Conservation (phyloP, 2,113 vertebrate species). For the Gorilla gorilla region DNA sequence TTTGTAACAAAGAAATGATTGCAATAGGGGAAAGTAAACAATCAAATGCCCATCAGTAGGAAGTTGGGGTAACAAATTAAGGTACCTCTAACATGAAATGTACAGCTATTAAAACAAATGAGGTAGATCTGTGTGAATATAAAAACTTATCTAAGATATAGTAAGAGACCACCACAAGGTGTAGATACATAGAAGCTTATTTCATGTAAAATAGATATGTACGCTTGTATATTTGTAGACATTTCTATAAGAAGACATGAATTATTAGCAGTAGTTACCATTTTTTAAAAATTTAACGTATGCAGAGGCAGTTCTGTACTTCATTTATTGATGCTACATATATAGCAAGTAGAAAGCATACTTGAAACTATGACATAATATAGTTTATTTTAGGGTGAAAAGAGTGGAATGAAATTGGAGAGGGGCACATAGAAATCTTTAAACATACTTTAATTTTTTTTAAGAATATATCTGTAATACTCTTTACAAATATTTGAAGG, state of each 20-base stretch:
- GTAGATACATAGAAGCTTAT: neutral
- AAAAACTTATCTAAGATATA: neutral
- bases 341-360: neutral
- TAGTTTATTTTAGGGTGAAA: neutral
- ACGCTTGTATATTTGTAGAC: neutral
- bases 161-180: neutral
- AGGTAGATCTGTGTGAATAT: neutral
- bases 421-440: neutral
- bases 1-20: neutral
- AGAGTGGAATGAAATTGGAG: neutral
- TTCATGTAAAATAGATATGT: neutral
- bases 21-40: neutral
- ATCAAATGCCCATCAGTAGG: neutral
- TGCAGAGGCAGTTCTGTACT: neutral
- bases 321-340: neutral
- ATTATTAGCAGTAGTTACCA: neutral
- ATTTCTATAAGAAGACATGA: neutral
- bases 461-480: neutral
- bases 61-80: neutral
- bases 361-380: neutral
- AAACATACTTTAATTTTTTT: constrained; percentile 14
- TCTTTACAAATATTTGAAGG: constrained; percentile 33
- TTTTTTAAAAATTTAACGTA: constrained; percentile 36
- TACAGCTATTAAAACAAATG: neutral
- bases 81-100: neutral